Conservation (phyloP, 2,888 invertebrate species). For the Limnephilus marmoratus region DNA sequence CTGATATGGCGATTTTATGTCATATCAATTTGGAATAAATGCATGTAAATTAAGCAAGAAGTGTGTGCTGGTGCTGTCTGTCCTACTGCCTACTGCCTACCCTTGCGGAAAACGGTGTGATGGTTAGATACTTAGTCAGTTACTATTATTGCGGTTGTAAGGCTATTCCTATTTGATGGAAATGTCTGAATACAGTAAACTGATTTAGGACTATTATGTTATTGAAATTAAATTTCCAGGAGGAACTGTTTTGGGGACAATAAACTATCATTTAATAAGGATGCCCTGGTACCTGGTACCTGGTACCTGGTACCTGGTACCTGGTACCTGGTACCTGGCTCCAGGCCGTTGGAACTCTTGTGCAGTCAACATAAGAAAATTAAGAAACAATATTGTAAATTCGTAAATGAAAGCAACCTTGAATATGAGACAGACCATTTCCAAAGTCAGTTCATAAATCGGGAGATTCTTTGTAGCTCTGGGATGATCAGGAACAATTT, state of each 20-base stretch:
- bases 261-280: not conserved
- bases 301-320: no score
- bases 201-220: not conserved
- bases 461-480: not conserved
- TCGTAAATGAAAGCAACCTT: not conserved
- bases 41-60: no score
- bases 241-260: not conserved
- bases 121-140: not conserved
- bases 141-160: not conserved
- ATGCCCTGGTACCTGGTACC: no score
- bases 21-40: no score
- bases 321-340: no score
- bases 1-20: no score
- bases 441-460: not conserved
- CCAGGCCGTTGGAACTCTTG: not conserved
- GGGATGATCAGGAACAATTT: not conserved
- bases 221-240: not conserved
- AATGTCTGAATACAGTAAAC: not conserved
- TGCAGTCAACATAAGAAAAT: not conserved
- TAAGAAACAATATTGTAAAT: not conserved
- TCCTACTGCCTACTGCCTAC: no score
- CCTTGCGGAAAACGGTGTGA: no score
- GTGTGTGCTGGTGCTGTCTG: no score
- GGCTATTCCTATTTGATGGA: not conserved
- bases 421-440: not conserved